Percentiles rank a stretch among this genome's conserved stretches.
Evolutionary conservation across 1,140 invertebrate species (phyloP).

Genomic region (Conus betulinus): DNA sequence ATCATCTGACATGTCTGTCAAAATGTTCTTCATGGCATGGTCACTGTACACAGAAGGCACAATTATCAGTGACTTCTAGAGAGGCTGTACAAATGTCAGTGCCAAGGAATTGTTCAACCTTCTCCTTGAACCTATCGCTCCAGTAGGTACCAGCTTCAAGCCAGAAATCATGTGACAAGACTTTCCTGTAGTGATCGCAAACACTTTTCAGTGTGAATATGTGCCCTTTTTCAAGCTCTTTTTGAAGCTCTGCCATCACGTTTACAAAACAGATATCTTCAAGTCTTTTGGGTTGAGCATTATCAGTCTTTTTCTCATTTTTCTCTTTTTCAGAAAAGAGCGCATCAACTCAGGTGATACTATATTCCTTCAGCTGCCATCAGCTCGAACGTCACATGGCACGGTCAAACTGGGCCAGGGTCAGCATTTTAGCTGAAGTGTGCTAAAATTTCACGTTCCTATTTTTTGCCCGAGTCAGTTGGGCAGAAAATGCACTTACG

Average conservation of each 20-base stretch:
- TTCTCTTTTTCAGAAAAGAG: neutral
- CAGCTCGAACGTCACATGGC: neutral
- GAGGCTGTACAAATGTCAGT: neutral
- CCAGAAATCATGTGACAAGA: neutral
- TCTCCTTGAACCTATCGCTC: conserved; percentile 5
- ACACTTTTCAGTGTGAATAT: neutral
- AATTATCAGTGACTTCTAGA: neutral
- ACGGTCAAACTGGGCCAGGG: neutral
- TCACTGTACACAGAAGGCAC: neutral
- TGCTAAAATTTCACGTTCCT: neutral
- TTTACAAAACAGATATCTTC: neutral
- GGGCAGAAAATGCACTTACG: too few species aligned
- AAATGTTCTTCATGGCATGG: neutral
- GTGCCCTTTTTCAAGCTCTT: neutral
- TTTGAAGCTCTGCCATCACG: neutral
- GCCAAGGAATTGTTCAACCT: neutral
- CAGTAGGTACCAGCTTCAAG: neutral
- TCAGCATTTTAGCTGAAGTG: neutral
- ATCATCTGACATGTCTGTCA: neutral
- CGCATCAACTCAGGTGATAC: neutral
- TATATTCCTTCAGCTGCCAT: neutral
- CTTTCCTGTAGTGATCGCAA: neutral
- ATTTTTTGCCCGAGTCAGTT: neutral
- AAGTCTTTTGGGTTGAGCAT: neutral
- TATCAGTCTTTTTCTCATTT: neutral